Evolutionary conservation across 2,797 vertebrate species (phyloP).

Genomic region (Tapirus indicus): DNA sequence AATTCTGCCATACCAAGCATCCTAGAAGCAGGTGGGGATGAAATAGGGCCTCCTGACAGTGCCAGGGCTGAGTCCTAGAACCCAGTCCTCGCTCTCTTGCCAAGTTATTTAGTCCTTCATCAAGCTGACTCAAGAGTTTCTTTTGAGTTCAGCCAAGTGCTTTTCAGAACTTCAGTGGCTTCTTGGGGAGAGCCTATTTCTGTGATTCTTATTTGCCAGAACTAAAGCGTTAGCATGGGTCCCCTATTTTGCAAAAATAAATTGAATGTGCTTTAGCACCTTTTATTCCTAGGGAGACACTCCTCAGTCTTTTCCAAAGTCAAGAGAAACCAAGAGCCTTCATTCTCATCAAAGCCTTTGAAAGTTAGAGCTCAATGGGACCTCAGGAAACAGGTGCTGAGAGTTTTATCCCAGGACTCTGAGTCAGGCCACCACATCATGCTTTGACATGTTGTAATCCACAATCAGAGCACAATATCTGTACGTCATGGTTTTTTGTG

Average conservation of each 20-base stretch:
- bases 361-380: neutral
- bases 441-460: neutral
- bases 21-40: neutral
- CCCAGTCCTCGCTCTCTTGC: neutral
- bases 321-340: neutral
- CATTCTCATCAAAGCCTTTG: neutral
- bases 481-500: neutral
- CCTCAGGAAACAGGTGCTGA: neutral
- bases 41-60: neutral
- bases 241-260: neutral
- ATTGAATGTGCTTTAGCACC: neutral
- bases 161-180: neutral
- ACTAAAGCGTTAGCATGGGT: neutral
- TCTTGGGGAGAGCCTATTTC: neutral
- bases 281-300: neutral
- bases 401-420: neutral
- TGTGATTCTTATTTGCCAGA: neutral
- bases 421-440: neutral
- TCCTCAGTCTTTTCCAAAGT: neutral
- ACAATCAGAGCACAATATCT: neutral
- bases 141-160: neutral
- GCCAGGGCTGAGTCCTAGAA: neutral
- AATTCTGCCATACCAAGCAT: neutral
- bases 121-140: neutral
- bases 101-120: neutral